phyloP scores from a whole-genome alignment of 2,113 vertebrate genomes.

The Uropsilus gracilis region DNA sequence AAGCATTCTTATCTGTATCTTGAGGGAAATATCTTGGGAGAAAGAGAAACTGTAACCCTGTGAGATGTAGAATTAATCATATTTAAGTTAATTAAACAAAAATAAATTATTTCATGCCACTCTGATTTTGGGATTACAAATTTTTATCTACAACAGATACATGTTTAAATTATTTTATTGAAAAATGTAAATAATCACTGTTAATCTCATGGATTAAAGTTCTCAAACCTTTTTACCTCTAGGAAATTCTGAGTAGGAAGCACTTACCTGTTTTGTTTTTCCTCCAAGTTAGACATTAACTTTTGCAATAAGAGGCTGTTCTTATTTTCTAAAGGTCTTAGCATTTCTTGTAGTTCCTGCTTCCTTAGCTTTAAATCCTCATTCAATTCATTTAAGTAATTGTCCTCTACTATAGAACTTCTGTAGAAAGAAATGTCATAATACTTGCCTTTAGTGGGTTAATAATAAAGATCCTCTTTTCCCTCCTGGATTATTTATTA shows the following conservation, averaged over 20 bases:
- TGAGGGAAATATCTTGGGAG: background rate
- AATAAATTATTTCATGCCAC: background rate
- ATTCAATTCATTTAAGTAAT: slow-evolving; percentile 77
- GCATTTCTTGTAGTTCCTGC: slow-evolving; percentile 70
- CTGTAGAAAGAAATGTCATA: slow-evolving; percentile 61
- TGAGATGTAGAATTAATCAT: background rate
- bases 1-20: slow-evolving; percentile 10
- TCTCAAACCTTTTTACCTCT: background rate
- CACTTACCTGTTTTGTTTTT: slow-evolving; percentile 79
- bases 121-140: slow-evolving; percentile 9
- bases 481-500: background rate
- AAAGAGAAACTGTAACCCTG: background rate
- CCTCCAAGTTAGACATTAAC: slow-evolving; percentile 78
- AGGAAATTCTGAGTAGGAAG: background rate
- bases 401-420: slow-evolving; percentile 63
- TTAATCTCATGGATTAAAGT: background rate
- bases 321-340: slow-evolving; percentile 72
- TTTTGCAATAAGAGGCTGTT: slow-evolving; percentile 75
- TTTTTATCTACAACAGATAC: slow-evolving; percentile 10
- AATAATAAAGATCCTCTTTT: background rate
- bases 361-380: slow-evolving; percentile 77
- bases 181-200: slow-evolving; percentile 21
- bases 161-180: background rate
- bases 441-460: background rate
- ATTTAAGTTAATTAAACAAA: slow-evolving; percentile 50